These are phyloP conservation scores for Actinernus sp. DNA, from an alignment of 92 coral and sea anemone genomes.

Conservation along the genomic window DNA sequence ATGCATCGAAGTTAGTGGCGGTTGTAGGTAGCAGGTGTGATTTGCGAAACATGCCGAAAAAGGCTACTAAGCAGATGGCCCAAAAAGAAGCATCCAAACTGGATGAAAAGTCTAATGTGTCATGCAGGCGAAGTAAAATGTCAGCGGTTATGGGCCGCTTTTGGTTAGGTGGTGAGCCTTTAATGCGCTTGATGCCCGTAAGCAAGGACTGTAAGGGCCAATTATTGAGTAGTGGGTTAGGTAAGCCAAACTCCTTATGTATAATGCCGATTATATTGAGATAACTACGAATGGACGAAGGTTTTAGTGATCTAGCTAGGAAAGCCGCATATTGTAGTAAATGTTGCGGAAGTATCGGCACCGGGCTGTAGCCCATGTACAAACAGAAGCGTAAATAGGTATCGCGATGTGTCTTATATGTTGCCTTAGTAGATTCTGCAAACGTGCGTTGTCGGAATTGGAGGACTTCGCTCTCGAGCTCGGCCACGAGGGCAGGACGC, in stretches of 20 bases:
- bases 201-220: slow-evolving; percentile 23
- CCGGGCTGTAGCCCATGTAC: slow-evolving; percentile 41
- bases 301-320: slow-evolving; percentile 26
- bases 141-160: slow-evolving; percentile 21
- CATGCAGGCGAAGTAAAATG: slow-evolving; percentile 1
- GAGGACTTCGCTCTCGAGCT: slow-evolving; percentile 17
- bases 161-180: slow-evolving; percentile 32
- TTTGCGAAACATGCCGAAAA: slow-evolving; percentile 26
- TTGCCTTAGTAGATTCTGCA: slow-evolving; percentile 46
- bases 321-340: slow-evolving; percentile 38
- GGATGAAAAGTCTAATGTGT: background rate
- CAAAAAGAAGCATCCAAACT: slow-evolving; percentile 38
- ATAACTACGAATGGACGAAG: slow-evolving; percentile 24
- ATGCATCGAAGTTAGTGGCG: slow-evolving; percentile 5
- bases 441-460: slow-evolving; percentile 26
- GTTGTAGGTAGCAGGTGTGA: slow-evolving; percentile 7
- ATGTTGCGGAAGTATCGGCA: slow-evolving; percentile 13
- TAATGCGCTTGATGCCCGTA: slow-evolving; percentile 26
- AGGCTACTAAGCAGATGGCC: slow-evolving; percentile 38
- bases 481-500: slow-evolving; percentile 7
- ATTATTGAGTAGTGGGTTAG: slow-evolving; percentile 36
- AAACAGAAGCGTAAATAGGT: slow-evolving; percentile 36
- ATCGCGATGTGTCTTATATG: slow-evolving; percentile 40
- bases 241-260: slow-evolving; percentile 24
- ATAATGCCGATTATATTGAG: slow-evolving; percentile 30